Conservation (phyloP, 53 echinoderm and acorn worm genomes). For the Henricia sp. region DNA sequence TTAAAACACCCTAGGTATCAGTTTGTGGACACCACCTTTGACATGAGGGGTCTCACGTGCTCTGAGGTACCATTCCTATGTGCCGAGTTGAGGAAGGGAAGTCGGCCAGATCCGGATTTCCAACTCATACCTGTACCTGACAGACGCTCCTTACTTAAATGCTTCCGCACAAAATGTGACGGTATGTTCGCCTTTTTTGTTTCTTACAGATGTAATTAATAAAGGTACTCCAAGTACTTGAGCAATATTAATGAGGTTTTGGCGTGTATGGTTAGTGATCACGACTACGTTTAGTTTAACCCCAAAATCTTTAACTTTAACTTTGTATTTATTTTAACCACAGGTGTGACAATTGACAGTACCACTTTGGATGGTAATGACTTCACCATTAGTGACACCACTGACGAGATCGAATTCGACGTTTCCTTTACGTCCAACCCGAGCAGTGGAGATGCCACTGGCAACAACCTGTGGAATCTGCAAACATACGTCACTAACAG, state of each 20-base stretch:
- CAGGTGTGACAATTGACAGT: slow-evolving; percentile 44
- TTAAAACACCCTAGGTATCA: too few species aligned
- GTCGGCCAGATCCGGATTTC: slow-evolving; percentile 74
- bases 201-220: not conserved
- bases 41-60: slow-evolving; percentile 85
- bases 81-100: slow-evolving; percentile 72
- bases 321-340: too few species aligned
- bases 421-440: slow-evolving; percentile 72
- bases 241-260: too few species aligned
- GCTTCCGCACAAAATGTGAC: slow-evolving; percentile 59
- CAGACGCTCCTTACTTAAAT: slow-evolving; percentile 41
- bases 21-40: slow-evolving; percentile 83
- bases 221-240: not conserved
- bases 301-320: too few species aligned
- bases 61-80: slow-evolving; percentile 73
- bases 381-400: slow-evolving; percentile 33
- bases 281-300: too few species aligned
- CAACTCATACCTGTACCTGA: slow-evolving; percentile 54
- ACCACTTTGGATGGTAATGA: not conserved
- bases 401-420: slow-evolving; percentile 67
- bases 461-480: slow-evolving; percentile 81
- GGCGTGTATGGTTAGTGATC: too few species aligned
- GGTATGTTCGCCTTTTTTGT: slow-evolving; percentile 9
- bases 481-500: slow-evolving; percentile 69
- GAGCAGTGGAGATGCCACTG: slow-evolving; percentile 67